phyloP scores from a whole-genome alignment of 2,888 invertebrate species.

The Noctua fimbriata region DNA sequence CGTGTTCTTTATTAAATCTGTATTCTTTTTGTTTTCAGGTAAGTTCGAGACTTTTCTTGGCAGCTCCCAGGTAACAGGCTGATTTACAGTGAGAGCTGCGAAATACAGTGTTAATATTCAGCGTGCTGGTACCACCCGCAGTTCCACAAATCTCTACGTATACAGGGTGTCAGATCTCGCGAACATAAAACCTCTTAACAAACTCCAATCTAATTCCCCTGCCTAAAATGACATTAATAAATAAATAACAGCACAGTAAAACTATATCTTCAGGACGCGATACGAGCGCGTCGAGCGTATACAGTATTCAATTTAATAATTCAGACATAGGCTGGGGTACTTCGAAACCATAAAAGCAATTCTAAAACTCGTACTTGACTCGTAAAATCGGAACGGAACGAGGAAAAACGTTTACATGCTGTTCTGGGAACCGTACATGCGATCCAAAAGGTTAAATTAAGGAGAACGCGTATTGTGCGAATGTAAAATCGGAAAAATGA shows the following conservation, averaged over 20 bases:
- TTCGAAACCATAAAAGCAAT: constrained; percentile 82
- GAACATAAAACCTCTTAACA: constrained; percentile 29
- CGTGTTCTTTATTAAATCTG: constrained; percentile 47
- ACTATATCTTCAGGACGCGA: constrained; percentile 64
- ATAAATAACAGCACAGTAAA: constrained; percentile 57
- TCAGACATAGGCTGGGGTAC: constrained; percentile 78
- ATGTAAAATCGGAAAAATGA: constrained; percentile 63
- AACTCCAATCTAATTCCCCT: constrained; percentile 42
- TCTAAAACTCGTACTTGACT: constrained; percentile 81
- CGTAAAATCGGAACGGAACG: constrained; percentile 83
- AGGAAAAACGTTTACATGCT: constrained; percentile 82
- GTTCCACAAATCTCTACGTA: constrained; percentile 6
- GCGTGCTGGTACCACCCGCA: constrained; percentile 14
- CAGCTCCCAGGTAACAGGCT: constrained; percentile 26
- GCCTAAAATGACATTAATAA: constrained; percentile 46
- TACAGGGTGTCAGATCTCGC: constrained; percentile 1
- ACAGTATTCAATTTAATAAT: constrained; percentile 82
- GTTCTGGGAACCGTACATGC: constrained; percentile 72
- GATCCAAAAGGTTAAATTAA: constrained; percentile 69
- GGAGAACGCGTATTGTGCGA: constrained; percentile 60
- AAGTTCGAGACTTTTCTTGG: constrained; percentile 68
- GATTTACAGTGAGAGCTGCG: constrained; percentile 26
- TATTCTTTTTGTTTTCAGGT: constrained; percentile 72
- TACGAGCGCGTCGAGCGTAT: constrained; percentile 48
- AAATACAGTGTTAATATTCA: constrained; percentile 38